phyloP scores from a whole-genome alignment of 2,797 vertebrate species.

The Spheniscus humboldti region DNA sequence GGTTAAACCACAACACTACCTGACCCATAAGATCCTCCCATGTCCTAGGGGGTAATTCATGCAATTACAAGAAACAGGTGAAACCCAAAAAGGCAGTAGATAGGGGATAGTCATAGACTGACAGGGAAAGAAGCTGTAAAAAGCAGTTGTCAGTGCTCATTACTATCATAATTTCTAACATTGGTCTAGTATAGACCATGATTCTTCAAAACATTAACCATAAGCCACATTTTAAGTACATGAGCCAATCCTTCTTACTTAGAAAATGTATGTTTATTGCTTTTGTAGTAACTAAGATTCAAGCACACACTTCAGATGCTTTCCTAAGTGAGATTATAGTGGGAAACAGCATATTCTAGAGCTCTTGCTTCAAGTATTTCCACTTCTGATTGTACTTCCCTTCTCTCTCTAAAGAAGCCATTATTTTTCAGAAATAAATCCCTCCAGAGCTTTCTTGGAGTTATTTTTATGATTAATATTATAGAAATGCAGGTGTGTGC shows the following conservation, averaged over 20 bases:
- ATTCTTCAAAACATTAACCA: background rate
- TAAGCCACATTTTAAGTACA: background rate
- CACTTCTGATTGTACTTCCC: background rate
- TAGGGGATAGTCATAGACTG: background rate
- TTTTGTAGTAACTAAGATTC: background rate
- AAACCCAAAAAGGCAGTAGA: background rate
- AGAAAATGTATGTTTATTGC: background rate
- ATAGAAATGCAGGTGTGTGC: background rate
- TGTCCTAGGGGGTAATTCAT: background rate
- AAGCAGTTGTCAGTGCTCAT: fast-evolving
- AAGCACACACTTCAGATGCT: background rate
- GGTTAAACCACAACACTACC: background rate
- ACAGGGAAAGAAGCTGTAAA: background rate
- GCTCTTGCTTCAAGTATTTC: background rate
- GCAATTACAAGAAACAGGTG: background rate
- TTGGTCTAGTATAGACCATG: background rate
- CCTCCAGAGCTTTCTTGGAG: background rate
- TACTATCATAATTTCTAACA: background rate
- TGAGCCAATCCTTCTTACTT: background rate
- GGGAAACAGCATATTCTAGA: background rate
- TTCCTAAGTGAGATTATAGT: background rate
- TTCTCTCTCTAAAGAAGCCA: background rate
- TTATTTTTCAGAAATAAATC: conserved; percentile 3
- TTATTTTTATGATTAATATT: background rate
- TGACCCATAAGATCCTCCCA: background rate